Conservation (phyloP, 2,888 invertebrate genomes). For the Mimas tiliae region DNA sequence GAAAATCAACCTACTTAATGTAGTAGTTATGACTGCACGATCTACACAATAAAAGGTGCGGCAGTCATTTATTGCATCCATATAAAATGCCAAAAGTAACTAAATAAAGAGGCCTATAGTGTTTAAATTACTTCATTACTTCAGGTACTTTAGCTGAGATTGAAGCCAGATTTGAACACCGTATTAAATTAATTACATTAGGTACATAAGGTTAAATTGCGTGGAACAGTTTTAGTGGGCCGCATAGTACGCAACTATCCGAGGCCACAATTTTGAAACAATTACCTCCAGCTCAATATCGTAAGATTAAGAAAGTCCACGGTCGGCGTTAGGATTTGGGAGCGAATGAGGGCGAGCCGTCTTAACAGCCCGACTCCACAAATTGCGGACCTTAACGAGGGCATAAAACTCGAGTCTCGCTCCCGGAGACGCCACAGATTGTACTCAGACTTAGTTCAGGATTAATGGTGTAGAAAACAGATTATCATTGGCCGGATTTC, state of each 20-base stretch:
- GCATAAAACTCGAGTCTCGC: conserved; percentile 82
- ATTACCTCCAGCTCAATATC: conserved; percentile 82
- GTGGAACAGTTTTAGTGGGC: conserved; percentile 30
- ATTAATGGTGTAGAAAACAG: conserved; percentile 86
- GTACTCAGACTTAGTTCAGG: conserved; percentile 83
- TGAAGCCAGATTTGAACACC: neutral
- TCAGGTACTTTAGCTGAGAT: neutral
- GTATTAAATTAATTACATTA: conserved; percentile 7
- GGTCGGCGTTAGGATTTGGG: conserved; percentile 79
- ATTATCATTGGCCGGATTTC: conserved; percentile 85
- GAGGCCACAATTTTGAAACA: conserved; percentile 80
- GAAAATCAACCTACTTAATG: neutral
- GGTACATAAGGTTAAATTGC: conserved; percentile 35
- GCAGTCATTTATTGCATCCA: no score
- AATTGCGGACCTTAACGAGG: conserved; percentile 84
- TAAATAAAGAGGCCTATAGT: neutral
- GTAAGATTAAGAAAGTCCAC: conserved; percentile 84
- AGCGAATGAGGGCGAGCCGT: conserved; percentile 72
- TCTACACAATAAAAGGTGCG: neutral
- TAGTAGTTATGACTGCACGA: neutral
- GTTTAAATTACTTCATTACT: neutral
- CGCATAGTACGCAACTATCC: conserved; percentile 53
- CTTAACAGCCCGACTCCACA: conserved; percentile 83
- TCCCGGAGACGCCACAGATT: conserved; percentile 81
- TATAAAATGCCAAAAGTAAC: neutral